phyloP scores from a whole-genome alignment of 2,888 invertebrate genomes.

The Drosophila mimetica region DNA sequence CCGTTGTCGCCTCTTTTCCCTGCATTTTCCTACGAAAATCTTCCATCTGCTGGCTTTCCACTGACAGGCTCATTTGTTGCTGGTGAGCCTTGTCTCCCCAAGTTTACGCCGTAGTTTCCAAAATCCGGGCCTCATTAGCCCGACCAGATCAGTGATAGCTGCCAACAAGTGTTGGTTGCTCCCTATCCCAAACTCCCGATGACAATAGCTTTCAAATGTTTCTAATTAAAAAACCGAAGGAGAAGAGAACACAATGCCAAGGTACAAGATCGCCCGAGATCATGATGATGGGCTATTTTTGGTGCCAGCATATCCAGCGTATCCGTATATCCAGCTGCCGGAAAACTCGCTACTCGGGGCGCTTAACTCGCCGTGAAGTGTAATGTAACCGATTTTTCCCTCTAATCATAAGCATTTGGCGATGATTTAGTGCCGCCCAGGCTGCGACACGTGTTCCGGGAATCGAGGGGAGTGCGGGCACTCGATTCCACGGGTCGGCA shows the following conservation, averaged over 20 bases:
- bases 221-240: slow-evolving; percentile 70
- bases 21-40: background rate
- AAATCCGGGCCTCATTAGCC: slow-evolving; percentile 56
- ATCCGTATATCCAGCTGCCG: slow-evolving; percentile 38
- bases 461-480: slow-evolving; percentile 21
- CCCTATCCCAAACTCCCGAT: slow-evolving; percentile 34
- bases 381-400: slow-evolving; percentile 59
- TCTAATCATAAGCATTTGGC: slow-evolving; percentile 78
- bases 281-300: slow-evolving; percentile 20
- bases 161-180: slow-evolving; percentile 69
- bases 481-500: slow-evolving; percentile 52
- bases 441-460: slow-evolving; percentile 60
- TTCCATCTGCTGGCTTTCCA: slow-evolving; percentile 25
- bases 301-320: slow-evolving; percentile 9
- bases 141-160: slow-evolving; percentile 68
- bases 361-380: slow-evolving; percentile 69
- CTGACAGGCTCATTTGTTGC: slow-evolving; percentile 73
- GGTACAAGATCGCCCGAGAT: slow-evolving; percentile 22
- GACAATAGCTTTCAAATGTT: slow-evolving; percentile 79
- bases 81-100: slow-evolving; percentile 58
- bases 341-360: slow-evolving; percentile 39
- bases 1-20: slow-evolving; percentile 10
- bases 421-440: slow-evolving; percentile 76
- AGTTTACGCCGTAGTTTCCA: slow-evolving; percentile 14
- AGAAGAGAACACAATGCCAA: slow-evolving; percentile 25